phyloP scores from a whole-genome alignment of 2,113 vertebrate genomes.

The Paramormyrops kingsleyae region DNA sequence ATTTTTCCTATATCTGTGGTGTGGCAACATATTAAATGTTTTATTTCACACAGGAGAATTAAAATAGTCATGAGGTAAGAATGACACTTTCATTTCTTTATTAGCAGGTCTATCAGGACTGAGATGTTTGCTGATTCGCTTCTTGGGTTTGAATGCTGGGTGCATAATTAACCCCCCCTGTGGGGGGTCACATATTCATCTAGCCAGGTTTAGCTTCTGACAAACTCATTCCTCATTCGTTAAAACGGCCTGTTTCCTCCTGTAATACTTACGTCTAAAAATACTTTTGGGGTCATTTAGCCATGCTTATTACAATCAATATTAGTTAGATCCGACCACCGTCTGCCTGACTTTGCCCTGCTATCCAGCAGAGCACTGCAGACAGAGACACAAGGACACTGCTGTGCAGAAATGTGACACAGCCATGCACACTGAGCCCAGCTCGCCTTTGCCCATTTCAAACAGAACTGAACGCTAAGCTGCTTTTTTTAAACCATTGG shows the following conservation, averaged over 20 bases:
- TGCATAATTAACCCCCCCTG: conserved; percentile 48
- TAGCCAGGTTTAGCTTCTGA: conserved; percentile 15
- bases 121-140: conserved; percentile 44
- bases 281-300: conserved; percentile 58
- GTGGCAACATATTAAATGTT: neutral
- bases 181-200: conserved; percentile 42
- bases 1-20: neutral
- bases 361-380: neutral
- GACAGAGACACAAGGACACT: neutral
- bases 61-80: conserved; percentile 13
- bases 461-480: neutral
- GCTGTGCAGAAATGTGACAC: neutral
- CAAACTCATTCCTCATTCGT: conserved; percentile 55
- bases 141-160: conserved; percentile 15
- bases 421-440: neutral
- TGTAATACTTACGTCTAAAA: conserved; percentile 54
- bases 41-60: conserved; percentile 2
- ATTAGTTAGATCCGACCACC: conserved; percentile 29
- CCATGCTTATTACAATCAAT: conserved; percentile 57
- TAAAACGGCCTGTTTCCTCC: conserved; percentile 47
- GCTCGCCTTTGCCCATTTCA: neutral
- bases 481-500: neutral
- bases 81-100: conserved; percentile 42
- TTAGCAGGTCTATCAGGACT: conserved; percentile 29
- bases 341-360: conserved; percentile 15